Evolutionary conservation across 2,888 invertebrate species (phyloP).

Genomic region (Portevinia maculata): DNA sequence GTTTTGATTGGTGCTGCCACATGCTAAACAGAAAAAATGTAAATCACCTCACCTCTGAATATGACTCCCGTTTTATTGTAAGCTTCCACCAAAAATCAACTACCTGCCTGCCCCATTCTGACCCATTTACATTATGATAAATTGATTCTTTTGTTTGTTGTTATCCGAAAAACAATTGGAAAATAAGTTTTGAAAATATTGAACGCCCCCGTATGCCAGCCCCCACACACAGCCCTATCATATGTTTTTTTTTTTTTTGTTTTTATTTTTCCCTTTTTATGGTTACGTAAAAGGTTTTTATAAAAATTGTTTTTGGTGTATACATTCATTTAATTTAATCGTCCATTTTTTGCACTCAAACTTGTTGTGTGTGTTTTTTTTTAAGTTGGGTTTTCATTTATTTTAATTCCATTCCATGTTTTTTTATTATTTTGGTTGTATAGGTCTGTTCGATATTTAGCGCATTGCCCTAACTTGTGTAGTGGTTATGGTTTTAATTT

Average conservation of each 20-base stretch:
- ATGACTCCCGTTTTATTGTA: constrained; percentile 74
- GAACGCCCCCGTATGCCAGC: constrained; percentile 29
- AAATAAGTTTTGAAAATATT: constrained; percentile 22
- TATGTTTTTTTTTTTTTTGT: constrained; percentile 26
- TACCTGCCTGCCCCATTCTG: constrained; percentile 32
- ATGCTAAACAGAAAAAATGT: constrained; percentile 54
- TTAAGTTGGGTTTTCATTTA: constrained; percentile 22
- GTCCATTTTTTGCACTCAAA: constrained; percentile 12
- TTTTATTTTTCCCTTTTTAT: background rate
- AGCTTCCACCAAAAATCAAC: constrained; percentile 26
- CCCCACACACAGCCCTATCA: constrained; percentile 14
- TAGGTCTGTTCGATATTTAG: constrained; percentile 3
- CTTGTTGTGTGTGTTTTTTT: constrained; percentile 1
- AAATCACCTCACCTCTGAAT: constrained; percentile 65
- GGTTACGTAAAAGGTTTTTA: background rate
- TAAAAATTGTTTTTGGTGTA: constrained; percentile 16
- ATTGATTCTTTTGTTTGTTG: constrained; percentile 40
- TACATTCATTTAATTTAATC: constrained; percentile 12
- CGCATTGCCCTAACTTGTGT: background rate
- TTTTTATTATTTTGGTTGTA: constrained; percentile 36
- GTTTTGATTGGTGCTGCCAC: constrained; percentile 80
- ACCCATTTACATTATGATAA: constrained; percentile 23
- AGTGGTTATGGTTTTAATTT: constrained; percentile 25
- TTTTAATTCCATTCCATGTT: background rate
- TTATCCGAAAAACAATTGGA: constrained; percentile 21